Percentiles rank a stretch among this genome's conserved stretches.
phyloP scores from a whole-genome alignment of 1,140 invertebrate genomes.

The Drosophila lowei region DNA sequence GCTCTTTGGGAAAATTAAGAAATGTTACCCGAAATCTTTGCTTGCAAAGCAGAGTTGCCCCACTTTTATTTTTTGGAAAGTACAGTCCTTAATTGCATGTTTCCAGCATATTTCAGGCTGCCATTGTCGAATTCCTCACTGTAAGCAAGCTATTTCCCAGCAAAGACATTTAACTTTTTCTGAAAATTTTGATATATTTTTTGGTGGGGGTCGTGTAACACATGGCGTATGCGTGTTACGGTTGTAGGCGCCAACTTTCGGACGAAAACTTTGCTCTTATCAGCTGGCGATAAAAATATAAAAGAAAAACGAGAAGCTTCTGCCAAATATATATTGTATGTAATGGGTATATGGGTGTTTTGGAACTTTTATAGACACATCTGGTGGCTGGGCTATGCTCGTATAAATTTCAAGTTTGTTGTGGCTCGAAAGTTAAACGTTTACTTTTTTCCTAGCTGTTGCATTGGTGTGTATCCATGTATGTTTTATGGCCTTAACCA shows the following conservation, averaged over 20 bases:
- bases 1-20: slow-evolving; percentile 50
- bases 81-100: no score
- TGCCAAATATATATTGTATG: slow-evolving; percentile 18
- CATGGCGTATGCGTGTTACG: slow-evolving; percentile 71
- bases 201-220: slow-evolving; percentile 23
- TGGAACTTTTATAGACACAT: slow-evolving; percentile 59
- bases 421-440: slow-evolving; percentile 47
- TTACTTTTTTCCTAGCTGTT: slow-evolving; percentile 42
- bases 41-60: slow-evolving; percentile 12
- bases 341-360: slow-evolving; percentile 2
- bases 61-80: no score
- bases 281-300: slow-evolving; percentile 66
- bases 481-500: slow-evolving; percentile 39
- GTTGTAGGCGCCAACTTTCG: slow-evolving; percentile 55
- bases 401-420: slow-evolving; percentile 49
- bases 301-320: slow-evolving; percentile 31
- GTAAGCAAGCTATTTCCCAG: neutral
- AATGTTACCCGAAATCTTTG: slow-evolving; percentile 47
- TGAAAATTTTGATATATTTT: slow-evolving; percentile 20
- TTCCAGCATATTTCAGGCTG: no score
- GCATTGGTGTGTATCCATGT: slow-evolving; percentile 28
- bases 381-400: slow-evolving; percentile 34
- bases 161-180: slow-evolving; percentile 51
- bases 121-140: no score
- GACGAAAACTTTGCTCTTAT: slow-evolving; percentile 68